Evolutionary conservation across 2,888 invertebrate genomes (phyloP).

Genomic region (Nematopogon swammerdamellus): DNA sequence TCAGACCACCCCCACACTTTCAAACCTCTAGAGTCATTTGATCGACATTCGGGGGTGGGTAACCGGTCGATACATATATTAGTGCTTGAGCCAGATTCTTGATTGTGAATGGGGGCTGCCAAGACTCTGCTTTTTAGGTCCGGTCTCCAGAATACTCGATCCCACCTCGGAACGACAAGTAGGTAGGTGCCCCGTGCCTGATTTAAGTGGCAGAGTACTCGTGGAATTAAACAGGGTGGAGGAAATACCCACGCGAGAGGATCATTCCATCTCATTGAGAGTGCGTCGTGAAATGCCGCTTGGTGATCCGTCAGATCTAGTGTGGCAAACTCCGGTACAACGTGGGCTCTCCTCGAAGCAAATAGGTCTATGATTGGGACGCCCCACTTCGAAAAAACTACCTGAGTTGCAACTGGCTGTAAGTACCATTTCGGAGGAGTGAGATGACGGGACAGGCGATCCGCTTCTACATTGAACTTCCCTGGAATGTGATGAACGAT

Average conservation of each 20-base stretch:
- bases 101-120: slow-evolving; percentile 6
- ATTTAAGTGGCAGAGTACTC: slow-evolving; percentile 13
- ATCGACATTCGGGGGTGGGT: background rate
- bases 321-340: slow-evolving; percentile 7
- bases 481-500: slow-evolving; percentile 11
- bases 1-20: background rate
- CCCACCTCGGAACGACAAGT: slow-evolving; percentile 13
- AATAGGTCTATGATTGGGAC: slow-evolving; percentile 10
- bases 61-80: slow-evolving; percentile 6
- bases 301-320: background rate
- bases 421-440: slow-evolving; percentile 13
- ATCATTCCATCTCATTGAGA: slow-evolving; percentile 14
- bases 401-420: slow-evolving; percentile 3
- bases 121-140: slow-evolving; percentile 11
- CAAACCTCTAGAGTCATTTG: background rate
- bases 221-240: slow-evolving; percentile 15
- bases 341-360: slow-evolving; percentile 7
- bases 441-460: background rate
- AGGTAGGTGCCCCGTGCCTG: slow-evolving; percentile 7
- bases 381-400: slow-evolving; percentile 11
- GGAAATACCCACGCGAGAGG: slow-evolving; percentile 18
- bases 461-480: slow-evolving; percentile 11
- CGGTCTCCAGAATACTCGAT: slow-evolving; percentile 15
- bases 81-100: slow-evolving; percentile 6
- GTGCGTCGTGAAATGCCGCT: slow-evolving; percentile 12